Conservation (phyloP, 1,140 invertebrate species). For the Drosophila sturtevanti region DNA sequence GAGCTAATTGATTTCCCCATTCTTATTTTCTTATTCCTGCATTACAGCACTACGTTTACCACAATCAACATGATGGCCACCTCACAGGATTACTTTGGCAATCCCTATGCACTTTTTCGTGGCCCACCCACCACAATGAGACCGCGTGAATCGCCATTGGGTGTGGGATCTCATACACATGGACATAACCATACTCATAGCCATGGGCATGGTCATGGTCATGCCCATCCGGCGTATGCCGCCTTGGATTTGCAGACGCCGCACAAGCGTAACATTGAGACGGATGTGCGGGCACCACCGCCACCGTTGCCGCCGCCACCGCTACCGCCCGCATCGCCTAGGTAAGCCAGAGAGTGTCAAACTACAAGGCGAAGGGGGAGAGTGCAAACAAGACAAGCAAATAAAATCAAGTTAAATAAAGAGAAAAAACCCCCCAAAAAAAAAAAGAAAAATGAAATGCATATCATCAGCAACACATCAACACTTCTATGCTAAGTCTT, state of each 20-base stretch:
- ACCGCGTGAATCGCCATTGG: conserved; percentile 70
- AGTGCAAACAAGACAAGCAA: conserved; percentile 52
- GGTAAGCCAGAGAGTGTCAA: conserved; percentile 65
- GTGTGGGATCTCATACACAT: conserved; percentile 53
- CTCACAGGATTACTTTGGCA: conserved; percentile 80
- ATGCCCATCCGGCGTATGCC: conserved; percentile 54
- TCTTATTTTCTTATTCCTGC: background rate
- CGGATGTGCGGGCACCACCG: conserved; percentile 69
- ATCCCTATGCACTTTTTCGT: conserved; percentile 79
- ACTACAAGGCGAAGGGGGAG: conserved; percentile 24
- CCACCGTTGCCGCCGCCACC: conserved; percentile 74
- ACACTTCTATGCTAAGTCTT: conserved; percentile 73
- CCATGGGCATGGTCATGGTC: conserved; percentile 43
- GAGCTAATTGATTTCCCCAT: conserved; percentile 49
- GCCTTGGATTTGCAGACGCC: conserved; percentile 77
- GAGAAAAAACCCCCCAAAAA: background rate
- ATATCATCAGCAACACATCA: conserved; percentile 76
- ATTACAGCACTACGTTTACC: conserved; percentile 34
- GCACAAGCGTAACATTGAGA: conserved; percentile 69
- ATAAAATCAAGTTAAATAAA: conserved; percentile 36
- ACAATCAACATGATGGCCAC: conserved; percentile 74
- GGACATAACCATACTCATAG: conserved; percentile 53
- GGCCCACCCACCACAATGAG: conserved; percentile 74
- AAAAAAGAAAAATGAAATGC: conserved; percentile 50
- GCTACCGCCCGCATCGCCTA: conserved; percentile 72